Base-by-base conservation (phyloP, 2,113 vertebrate genomes). In the Chitala chitala region DNA sequence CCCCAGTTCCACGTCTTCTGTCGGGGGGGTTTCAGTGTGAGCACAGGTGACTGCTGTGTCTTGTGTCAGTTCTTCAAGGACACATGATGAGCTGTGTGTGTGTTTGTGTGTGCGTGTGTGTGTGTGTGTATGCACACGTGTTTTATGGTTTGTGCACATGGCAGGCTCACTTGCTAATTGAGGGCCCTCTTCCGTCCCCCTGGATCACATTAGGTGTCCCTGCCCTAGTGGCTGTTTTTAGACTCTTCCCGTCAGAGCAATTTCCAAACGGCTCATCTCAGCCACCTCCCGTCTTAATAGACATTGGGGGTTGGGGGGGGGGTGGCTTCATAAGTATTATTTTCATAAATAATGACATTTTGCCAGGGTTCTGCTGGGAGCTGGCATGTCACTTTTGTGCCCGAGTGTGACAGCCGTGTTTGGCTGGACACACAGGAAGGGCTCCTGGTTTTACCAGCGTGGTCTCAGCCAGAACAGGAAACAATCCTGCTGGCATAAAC, bases 311-410 rank as follows among this genome's bases (percentile, higher is more conserved):
- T n/a, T n/a, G 59, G 31, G 61, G 36, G 58, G 22, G 26, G 55
- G 58, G 26, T 40, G 29, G 44, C 48, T 12, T 51, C 69, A 29
- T 22, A 13, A 74, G 59, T 13, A 29, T 66, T 74, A 53, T 51
- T 74, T 42, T 36, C 61, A 66, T 66, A 65, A 66, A 74, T 74
- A 66, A 65, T 55, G 48, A 38, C 54, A 6, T 54, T 74, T 66
- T 42, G 10, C 33, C 63, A 42, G 17, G 33, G 20, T 33, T 36
- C 61, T 17, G 48, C 48, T 29, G 63, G 73, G 48, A 53, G 29
- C 65, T 24, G 36, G 20, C 50, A 36, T 20, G 46, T 31, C 61
- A 54, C 24, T 38, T 26, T 72, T 33, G 5, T 6, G 9, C 24
- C 42, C 29, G 29, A 51, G 53, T 53, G 29, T 55, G 13, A 36